These are phyloP conservation scores for Trichonephila clavata DNA, from an alignment of 1,140 invertebrate species.

Conservation along the genomic window DNA sequence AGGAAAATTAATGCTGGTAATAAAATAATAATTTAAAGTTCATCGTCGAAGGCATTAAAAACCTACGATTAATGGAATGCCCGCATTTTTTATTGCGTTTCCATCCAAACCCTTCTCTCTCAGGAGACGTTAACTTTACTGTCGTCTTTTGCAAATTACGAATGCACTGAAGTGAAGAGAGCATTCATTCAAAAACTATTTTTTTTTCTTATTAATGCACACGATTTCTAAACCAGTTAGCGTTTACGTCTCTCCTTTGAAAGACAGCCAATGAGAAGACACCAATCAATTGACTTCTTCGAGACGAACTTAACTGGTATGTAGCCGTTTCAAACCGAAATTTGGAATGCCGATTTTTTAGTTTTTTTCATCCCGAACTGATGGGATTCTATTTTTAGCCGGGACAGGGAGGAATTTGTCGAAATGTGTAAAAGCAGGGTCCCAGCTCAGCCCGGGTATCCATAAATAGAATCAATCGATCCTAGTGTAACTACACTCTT, in stretches of 20 bases:
- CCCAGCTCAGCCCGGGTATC: constrained; percentile 64
- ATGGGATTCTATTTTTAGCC: constrained; percentile 70
- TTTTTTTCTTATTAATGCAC: constrained; percentile 18
- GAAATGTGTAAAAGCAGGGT: constrained; percentile 70
- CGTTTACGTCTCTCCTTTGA: background rate
- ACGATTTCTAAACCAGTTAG: constrained; percentile 7
- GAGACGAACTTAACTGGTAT: background rate
- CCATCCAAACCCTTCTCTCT: background rate
- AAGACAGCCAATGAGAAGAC: no score
- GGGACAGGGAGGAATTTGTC: constrained; percentile 22
- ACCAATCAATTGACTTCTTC: constrained; percentile 7
- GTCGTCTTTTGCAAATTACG: constrained; percentile 2
- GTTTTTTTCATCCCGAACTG: background rate
- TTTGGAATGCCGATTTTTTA: background rate
- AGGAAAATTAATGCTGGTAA: constrained; percentile 19
- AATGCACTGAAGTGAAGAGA: constrained; percentile 13
- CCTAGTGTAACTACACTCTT: constrained; percentile 48
- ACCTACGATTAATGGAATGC: background rate
- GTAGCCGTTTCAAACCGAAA: background rate
- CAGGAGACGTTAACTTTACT: background rate
- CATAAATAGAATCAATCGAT: constrained; percentile 75
- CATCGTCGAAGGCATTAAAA: background rate
- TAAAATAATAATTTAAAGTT: constrained; percentile 53
- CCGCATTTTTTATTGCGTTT: background rate
- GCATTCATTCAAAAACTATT: constrained; percentile 48